A percentile compares a stretch with the other conserved stretches of the same genome.
Conservation (phyloP, 2,113 vertebrate species). For the Platysteira castanea region DNA sequence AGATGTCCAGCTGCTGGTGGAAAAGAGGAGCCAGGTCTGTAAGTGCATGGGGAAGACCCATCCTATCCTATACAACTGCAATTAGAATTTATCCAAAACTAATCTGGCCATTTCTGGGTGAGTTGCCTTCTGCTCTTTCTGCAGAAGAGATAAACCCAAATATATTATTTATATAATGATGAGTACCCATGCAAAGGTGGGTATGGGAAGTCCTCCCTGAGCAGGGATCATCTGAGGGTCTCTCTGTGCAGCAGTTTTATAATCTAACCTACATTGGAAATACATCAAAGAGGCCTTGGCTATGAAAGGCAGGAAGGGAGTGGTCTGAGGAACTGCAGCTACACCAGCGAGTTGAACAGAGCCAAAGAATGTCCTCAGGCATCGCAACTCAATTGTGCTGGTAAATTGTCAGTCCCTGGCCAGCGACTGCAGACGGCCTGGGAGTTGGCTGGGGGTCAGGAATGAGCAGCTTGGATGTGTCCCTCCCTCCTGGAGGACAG, state of each 20-base stretch:
- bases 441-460: background rate
- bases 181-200: background rate
- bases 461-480: background rate
- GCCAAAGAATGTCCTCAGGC: constrained; percentile 62
- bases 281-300: constrained; percentile 19
- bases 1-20: background rate
- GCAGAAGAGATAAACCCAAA: background rate
- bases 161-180: background rate
- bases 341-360: background rate
- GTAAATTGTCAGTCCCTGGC: background rate
- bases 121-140: background rate
- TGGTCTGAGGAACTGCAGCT: constrained; percentile 35
- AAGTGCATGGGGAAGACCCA: background rate
- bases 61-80: background rate
- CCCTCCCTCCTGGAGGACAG: background rate
- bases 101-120: background rate
- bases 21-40: background rate
- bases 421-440: background rate
- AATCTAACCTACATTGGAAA: constrained; percentile 4
- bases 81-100: background rate
- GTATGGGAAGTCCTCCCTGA: background rate
- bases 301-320: constrained; percentile 58
- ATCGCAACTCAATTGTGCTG: background rate
- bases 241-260: background rate
- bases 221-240: background rate